Percentiles rank a stretch among this genome's conserved stretches.
Conservation (phyloP, 1,140 invertebrate genomes). For the Bacillus rossius region DNA sequence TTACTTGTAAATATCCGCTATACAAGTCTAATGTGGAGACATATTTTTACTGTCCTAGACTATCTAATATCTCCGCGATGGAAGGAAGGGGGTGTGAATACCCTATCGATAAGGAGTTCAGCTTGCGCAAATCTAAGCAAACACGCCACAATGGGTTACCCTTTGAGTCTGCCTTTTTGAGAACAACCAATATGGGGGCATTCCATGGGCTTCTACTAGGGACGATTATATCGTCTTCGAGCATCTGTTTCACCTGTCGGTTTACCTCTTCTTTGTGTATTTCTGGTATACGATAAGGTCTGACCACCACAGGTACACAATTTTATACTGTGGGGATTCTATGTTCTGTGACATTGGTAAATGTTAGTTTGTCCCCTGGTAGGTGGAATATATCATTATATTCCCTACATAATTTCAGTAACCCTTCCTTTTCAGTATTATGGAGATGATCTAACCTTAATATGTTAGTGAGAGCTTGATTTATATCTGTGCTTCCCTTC, state of each 20-base stretch:
- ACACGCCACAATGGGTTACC: slow-evolving; percentile 4
- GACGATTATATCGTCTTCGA: slow-evolving; percentile 9
- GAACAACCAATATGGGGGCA: slow-evolving; percentile 8
- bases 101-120: slow-evolving; percentile 36
- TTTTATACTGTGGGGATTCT: background rate
- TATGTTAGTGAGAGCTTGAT: no score
- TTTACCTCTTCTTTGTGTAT: background rate
- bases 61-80: slow-evolving; percentile 39
- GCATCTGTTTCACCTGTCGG: slow-evolving; percentile 3
- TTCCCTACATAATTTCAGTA: background rate
- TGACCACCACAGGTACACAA: background rate
- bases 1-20: slow-evolving; percentile 32
- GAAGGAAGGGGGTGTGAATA: slow-evolving; percentile 43
- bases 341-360: background rate
- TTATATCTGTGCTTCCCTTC: no score
- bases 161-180: slow-evolving; percentile 9
- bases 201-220: background rate
- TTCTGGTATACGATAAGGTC: slow-evolving; percentile 8
- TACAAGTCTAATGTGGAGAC: slow-evolving; percentile 36
- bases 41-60: slow-evolving; percentile 25
- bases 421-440: background rate
- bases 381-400: background rate
- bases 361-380: background rate
- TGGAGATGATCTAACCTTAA: background rate
- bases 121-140: slow-evolving; percentile 38